Percentiles rank a stretch among this genome's conserved stretches.
Evolutionary conservation across 2,113 vertebrate genomes (phyloP).

Genomic region (Microtus oregoni): DNA sequence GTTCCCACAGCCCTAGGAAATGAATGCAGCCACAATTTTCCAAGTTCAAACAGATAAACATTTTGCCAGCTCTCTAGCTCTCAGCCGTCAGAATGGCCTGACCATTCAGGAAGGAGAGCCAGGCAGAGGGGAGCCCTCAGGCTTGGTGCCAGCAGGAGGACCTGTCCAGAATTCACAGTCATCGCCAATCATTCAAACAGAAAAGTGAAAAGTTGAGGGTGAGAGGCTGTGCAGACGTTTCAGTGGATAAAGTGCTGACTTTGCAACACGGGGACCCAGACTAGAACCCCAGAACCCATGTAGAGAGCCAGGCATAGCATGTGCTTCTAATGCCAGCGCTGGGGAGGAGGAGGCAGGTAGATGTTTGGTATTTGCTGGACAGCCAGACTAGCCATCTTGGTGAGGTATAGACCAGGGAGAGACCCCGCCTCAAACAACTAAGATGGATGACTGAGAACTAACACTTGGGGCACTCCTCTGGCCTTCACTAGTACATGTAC

Average conservation of each 20-base stretch:
- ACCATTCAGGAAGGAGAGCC: not conserved
- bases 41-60: conserved; percentile 33
- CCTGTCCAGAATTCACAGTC: not conserved
- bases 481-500: no score
- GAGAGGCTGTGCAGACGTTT: not conserved
- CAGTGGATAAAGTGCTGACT: not conserved
- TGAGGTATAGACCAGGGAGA: not conserved
- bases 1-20: not conserved
- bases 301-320: not conserved
- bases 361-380: not conserved
- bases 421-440: no score
- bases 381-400: not conserved
- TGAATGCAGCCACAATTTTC: not conserved
- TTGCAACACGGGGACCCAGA: not conserved
- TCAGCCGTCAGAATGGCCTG: not conserved
- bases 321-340: no score
- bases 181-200: not conserved
- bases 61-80: conserved; percentile 40
- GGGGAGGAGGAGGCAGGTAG: not conserved
- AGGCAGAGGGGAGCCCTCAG: not conserved
- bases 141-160: not conserved
- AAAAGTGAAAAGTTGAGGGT: conserved; percentile 14
- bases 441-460: not conserved
- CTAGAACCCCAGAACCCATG: not conserved
- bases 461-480: not conserved